Percentiles rank a stretch among this genome's conserved stretches.
phyloP scores from a whole-genome alignment of 2,888 invertebrate genomes.

The Lepidonotus clava region DNA sequence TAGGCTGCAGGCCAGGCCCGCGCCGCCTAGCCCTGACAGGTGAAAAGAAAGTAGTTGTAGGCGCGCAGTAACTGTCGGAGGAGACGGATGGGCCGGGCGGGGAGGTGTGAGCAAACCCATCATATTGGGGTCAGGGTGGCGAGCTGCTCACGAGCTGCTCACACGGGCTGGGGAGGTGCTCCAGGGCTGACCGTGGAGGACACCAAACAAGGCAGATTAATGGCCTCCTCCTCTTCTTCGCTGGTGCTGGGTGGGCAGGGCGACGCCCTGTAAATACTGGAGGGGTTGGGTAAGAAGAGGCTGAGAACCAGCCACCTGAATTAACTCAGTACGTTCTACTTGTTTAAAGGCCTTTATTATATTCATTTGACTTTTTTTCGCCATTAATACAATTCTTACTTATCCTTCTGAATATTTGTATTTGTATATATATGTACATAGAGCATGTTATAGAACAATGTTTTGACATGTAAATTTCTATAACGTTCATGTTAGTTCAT shows the following conservation, averaged over 20 bases:
- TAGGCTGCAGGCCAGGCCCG: background rate
- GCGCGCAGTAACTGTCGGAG: conserved; percentile 29
- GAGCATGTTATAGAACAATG: no score
- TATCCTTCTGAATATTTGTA: no score
- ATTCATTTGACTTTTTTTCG: no score
- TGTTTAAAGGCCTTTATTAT: no score
- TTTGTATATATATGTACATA: no score
- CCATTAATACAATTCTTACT: no score
- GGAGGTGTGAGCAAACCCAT: conserved; percentile 46
- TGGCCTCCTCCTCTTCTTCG: no score
- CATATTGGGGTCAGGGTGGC: background rate
- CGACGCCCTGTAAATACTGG: background rate
- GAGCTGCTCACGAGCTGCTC: conserved; percentile 22
- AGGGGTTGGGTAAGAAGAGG: no score
- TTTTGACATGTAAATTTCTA: no score
- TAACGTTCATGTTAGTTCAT: no score
- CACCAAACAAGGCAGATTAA: conserved; percentile 7
- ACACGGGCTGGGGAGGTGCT: background rate
- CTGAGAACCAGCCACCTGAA: no score
- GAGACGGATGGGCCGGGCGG: conserved; percentile 22
- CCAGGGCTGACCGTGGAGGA: background rate
- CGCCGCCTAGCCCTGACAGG: conserved; percentile 27
- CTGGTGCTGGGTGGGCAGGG: background rate
- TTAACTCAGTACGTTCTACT: no score
- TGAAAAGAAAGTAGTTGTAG: conserved; percentile 42